Base-by-base conservation (phyloP, 1,140 invertebrate genomes). In the Drosophila malerkotliana region DNA sequence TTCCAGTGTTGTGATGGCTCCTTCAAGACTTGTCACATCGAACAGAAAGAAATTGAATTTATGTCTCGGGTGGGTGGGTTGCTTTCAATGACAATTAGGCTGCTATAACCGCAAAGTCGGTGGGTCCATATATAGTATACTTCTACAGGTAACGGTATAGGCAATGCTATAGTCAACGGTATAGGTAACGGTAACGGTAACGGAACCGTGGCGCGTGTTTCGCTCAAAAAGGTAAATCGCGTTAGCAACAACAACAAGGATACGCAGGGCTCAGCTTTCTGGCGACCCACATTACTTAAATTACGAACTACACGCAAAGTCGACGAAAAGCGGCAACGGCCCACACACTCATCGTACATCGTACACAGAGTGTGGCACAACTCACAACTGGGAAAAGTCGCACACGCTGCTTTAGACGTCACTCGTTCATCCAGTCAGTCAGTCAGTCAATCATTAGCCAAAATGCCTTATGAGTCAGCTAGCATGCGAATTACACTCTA, bases 281-380 rank as follows among this genome's bases (percentile, higher is more conserved):
- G 55, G 69, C 77, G 84, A 88, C 84, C 83, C 84, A 89, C 64
- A 80, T 89, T 76, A 74, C 80, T 82, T 90, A 89, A 89, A 79
- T 89, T 89, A 77, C 72, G 54, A 84, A 72, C 81, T 89, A 81
- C 85, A 90, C 85, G 85, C 85, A 89, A 88, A 75, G 67, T 75
- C 80, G 63, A 28, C 66, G 56, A 47, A 61, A 69, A 44, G 44
- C 64, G 47, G 30, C 41, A n/a, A 18, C 8, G 12, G 48, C 51
- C 49, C 24, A 32, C 24, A 52, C 49, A 52, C 34, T 4, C 34
- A 32, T 32, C 32, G 32, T 10, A 8, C 34, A 32, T 32, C 32
- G 32, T 10, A 8, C 32, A 32, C 9, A 28, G 5, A 7, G 26
- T 28, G 6, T 28, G 6, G 34, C 47, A 68, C 37, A 55, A 51